phyloP scores from a whole-genome alignment of 1,140 invertebrate species.

The Drosophila albomicans region DNA sequence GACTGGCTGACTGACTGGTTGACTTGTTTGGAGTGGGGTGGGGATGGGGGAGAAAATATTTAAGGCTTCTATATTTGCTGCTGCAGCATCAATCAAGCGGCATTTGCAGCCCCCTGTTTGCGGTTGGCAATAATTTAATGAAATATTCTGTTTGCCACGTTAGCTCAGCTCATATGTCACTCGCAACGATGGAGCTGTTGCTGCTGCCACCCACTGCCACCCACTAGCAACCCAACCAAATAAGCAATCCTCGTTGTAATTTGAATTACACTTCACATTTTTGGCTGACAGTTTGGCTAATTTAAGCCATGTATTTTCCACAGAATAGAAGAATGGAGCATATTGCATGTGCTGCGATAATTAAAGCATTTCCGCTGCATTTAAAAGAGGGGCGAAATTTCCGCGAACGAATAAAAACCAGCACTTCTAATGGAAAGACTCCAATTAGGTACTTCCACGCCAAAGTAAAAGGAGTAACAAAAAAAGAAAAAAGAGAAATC shows the following conservation, averaged over 20 bases:
- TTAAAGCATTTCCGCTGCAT: constrained; percentile 72
- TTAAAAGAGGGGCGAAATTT: constrained; percentile 27
- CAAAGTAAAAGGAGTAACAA: too few relatives aligned
- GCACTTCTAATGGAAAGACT: neutral
- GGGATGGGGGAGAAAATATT: neutral
- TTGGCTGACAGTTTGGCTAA: constrained; percentile 61
- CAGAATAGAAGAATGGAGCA: constrained; percentile 16
- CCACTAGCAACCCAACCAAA: constrained; percentile 13
- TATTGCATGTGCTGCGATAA: constrained; percentile 62
- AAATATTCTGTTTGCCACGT: constrained; percentile 72
- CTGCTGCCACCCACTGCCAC: neutral
- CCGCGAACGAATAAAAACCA: constrained; percentile 19
- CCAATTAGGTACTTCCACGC: neutral
- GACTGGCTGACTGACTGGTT: neutral
- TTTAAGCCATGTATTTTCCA: constrained; percentile 56
- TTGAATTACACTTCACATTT: constrained; percentile 64
- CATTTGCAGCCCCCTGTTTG: constrained; percentile 53
- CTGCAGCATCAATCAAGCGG: constrained; percentile 66
- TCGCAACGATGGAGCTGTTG: constrained; percentile 7
- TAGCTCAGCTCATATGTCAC: constrained; percentile 32
- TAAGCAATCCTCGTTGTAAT: constrained; percentile 35
- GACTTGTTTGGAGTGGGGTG: neutral
- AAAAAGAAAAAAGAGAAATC: neutral
- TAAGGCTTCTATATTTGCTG: neutral
- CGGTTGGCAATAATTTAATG: constrained; percentile 71